Evolutionary conservation across 2,797 vertebrate genomes (phyloP).

Genomic region (Poeciliopsis paucimaculata): DNA sequence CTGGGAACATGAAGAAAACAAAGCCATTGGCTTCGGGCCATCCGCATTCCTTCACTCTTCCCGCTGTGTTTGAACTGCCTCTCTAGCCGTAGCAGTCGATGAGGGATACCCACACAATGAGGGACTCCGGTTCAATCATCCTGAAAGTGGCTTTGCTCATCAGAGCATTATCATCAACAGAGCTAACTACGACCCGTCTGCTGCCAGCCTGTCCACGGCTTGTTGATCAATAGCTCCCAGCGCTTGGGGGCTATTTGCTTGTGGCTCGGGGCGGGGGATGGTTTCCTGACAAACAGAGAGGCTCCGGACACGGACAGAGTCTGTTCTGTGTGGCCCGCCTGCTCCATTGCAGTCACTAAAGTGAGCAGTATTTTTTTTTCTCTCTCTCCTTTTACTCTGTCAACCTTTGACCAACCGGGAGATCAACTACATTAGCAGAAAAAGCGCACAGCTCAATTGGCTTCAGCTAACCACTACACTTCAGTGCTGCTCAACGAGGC

Average conservation of each 20-base stretch:
- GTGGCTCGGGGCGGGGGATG: constrained; percentile 27
- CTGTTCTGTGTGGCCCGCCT: constrained; percentile 42
- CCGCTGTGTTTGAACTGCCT: constrained; percentile 25
- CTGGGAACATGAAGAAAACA: constrained; percentile 1
- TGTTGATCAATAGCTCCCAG: constrained; percentile 51
- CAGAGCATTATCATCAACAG: constrained; percentile 38
- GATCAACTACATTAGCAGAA: constrained; percentile 59
- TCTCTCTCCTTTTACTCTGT: constrained; percentile 11
- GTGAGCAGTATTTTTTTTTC: constrained; percentile 25
- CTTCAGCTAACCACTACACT: constrained; percentile 40
- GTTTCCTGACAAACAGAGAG: constrained; percentile 70
- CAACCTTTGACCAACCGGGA: constrained; percentile 38
- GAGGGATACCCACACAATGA: constrained; percentile 1
- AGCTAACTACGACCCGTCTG: constrained; percentile 37
- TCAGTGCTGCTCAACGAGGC: constrained; percentile 37
- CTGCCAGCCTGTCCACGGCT: constrained; percentile 55
- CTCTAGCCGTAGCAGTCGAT: not conserved
- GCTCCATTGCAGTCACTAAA: constrained; percentile 7
- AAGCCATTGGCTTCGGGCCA: not conserved
- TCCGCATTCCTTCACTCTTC: constrained; percentile 25
- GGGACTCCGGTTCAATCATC: constrained; percentile 12
- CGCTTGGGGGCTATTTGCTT: constrained; percentile 42
- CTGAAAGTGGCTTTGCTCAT: constrained; percentile 21
- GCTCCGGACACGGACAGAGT: constrained; percentile 34
- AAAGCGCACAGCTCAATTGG: constrained; percentile 41